Conservation (phyloP, 2,113 vertebrate genomes). For the Rhineura floridana region DNA sequence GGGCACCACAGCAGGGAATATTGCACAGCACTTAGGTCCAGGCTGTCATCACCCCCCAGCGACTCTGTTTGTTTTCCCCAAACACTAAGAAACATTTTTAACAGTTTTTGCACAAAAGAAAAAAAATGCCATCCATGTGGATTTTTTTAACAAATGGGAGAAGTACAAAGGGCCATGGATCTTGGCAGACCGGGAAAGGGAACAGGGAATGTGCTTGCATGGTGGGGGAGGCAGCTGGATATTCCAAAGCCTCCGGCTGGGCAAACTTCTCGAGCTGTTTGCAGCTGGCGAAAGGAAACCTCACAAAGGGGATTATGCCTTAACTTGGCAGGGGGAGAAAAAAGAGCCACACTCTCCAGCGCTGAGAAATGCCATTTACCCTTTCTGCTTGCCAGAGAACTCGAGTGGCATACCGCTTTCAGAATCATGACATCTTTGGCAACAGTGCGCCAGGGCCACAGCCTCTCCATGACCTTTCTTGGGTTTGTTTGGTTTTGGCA, state of each 20-base stretch:
- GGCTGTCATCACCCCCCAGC: neutral
- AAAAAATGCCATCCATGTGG: neutral
- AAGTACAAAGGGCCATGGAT: conserved; percentile 7
- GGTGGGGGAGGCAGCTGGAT: conserved; percentile 21
- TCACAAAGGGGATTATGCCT: conserved; percentile 30
- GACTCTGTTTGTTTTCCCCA: conserved; percentile 4
- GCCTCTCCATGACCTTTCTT: conserved; percentile 1
- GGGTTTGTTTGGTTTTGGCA: neutral
- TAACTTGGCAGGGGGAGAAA: conserved; percentile 10
- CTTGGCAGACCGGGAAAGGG: conserved; percentile 19
- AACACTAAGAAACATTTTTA: conserved; percentile 2
- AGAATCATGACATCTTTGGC: conserved; percentile 4
- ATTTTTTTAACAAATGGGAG: neutral
- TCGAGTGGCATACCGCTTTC: neutral
- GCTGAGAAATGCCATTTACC: neutral
- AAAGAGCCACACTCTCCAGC: conserved; percentile 10
- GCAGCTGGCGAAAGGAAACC: conserved; percentile 27
- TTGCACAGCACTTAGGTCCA: neutral
- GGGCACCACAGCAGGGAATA: neutral
- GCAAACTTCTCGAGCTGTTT: conserved; percentile 32
- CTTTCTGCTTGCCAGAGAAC: neutral
- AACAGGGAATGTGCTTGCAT: neutral
- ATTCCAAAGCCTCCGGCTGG: conserved; percentile 13
- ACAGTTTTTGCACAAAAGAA: neutral
- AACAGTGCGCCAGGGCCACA: neutral